phyloP scores from a whole-genome alignment of 2,113 vertebrate species.

The Cyprinodon brontotheroides region DNA sequence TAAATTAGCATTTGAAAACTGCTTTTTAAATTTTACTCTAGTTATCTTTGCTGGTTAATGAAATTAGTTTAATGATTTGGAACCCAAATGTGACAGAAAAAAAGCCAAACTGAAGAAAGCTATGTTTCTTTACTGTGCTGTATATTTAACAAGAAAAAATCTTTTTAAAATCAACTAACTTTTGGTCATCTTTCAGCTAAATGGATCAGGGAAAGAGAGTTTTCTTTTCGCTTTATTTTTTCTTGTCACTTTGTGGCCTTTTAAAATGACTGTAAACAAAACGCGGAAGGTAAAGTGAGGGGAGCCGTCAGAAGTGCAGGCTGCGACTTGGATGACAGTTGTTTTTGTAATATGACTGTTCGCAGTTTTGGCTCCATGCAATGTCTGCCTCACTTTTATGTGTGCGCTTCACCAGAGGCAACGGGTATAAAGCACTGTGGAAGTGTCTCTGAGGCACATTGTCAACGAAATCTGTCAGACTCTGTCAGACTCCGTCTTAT shows the following conservation, averaged over 20 bases:
- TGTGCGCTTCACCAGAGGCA: conserved; percentile 67
- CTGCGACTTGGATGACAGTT: conserved; percentile 64
- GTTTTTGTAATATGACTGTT: conserved; percentile 64
- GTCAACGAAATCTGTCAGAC: conserved; percentile 69
- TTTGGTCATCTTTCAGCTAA: conserved; percentile 37
- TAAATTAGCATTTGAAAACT: background rate
- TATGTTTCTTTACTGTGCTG: background rate
- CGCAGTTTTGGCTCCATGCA: conserved; percentile 38
- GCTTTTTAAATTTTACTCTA: background rate
- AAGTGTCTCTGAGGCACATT: conserved; percentile 60
- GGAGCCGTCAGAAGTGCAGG: conserved; percentile 34
- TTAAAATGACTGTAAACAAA: conserved; percentile 39
- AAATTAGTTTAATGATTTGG: background rate
- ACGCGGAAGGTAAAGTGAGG: conserved; percentile 30
- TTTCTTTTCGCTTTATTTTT: background rate
- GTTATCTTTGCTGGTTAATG: background rate
- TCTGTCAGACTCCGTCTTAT: conserved; percentile 45
- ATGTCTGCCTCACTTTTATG: conserved; percentile 63
- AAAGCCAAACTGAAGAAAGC: background rate
- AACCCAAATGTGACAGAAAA: background rate
- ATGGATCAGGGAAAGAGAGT: conserved; percentile 3
- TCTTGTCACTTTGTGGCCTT: conserved; percentile 11
- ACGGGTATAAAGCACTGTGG: conserved; percentile 45
- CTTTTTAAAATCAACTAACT: conserved; percentile 64
- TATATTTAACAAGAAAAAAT: conserved; percentile 50